Conservation (phyloP, 2,797 vertebrate species). For the Morelia viridis region DNA sequence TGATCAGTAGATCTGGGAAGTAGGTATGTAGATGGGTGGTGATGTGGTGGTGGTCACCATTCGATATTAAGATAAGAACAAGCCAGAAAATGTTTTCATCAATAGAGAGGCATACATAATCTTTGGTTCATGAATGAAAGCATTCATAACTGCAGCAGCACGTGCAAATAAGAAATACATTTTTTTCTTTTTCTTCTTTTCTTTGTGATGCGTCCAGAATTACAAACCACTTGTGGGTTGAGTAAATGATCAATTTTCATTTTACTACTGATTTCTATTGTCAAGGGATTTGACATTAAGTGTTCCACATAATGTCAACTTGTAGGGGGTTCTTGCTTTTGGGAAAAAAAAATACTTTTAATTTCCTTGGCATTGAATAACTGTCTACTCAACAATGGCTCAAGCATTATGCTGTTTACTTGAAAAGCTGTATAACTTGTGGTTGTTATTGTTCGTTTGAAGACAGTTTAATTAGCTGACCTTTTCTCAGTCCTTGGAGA, state of each 20-base stretch:
- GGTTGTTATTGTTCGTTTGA: constrained; percentile 57
- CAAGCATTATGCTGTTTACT: constrained; percentile 32
- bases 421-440: constrained; percentile 51
- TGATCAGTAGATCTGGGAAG: background rate
- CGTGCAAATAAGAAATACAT: constrained; percentile 4
- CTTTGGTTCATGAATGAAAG: background rate
- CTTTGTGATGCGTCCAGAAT: constrained; percentile 8
- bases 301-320: constrained; percentile 34
- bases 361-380: constrained; percentile 51
- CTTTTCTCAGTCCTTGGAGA: constrained; percentile 61
- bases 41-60: background rate
- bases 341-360: constrained; percentile 29
- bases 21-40: background rate
- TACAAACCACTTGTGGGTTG: constrained; percentile 15
- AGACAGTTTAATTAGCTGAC: constrained; percentile 70
- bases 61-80: background rate
- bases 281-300: constrained; percentile 34
- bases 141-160: background rate
- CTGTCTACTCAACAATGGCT: constrained; percentile 45
- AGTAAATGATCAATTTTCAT: constrained; percentile 52
- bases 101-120: background rate
- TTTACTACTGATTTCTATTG: constrained; percentile 47
- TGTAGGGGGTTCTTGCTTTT: background rate
- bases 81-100: constrained; percentile 1
- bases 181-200: background rate